Base-by-base conservation (phyloP, 2,113 vertebrate genomes). In the Chloropsis cyanopogon region DNA sequence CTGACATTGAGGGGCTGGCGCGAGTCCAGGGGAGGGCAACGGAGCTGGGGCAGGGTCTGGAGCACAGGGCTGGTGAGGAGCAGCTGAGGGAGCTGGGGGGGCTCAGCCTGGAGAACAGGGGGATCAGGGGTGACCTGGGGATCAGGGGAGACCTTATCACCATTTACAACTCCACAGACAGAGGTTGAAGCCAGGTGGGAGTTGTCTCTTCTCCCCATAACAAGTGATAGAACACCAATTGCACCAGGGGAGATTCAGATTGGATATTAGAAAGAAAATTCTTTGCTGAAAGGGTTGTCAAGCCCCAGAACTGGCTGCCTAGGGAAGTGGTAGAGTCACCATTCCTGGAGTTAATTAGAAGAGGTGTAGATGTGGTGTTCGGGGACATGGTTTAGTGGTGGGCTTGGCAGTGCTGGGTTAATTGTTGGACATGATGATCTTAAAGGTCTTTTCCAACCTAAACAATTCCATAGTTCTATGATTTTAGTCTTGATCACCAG, bases 401-500 rank as follows among this genome's bases (percentile, higher is more conserved):
- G 33, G 6, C 46, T 60, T 53, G 72, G 73, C 39, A 46, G 14
- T 23, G 18, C 18, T 39, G 39, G 11, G 5, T 20, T 47, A 61
- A n/a, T 16, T 15, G n/a, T 1, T 63, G 41, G 49, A 8, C 3
- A 1, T 14, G 3, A 47, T 11, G 29, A 63, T 14, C 2, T 37
- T 23, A 33, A 64, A 50, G 21, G 14, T 14, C 17, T 72, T 80
- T 80, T 42, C 35, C 31, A 72, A 24, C 14, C 2, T 23, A 59
- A 73, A 73, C 0, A 0, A 88, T 44, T 81, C 68, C 52, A 33
- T 13, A 18, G 39, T 26, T 83, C 22, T 28, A 14, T 17, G 4
- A 49, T 35, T 75, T 79, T 14, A 24, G 31, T 49, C 42, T 73
- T 57, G 54, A 70, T 29, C 77, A 83, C 65, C 41, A 44, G 35